Evolutionary conservation across 2,113 vertebrate species (phyloP), one percentile per base, ranked within the genome.

Genomic region (Taurulus bubalis): DNA sequence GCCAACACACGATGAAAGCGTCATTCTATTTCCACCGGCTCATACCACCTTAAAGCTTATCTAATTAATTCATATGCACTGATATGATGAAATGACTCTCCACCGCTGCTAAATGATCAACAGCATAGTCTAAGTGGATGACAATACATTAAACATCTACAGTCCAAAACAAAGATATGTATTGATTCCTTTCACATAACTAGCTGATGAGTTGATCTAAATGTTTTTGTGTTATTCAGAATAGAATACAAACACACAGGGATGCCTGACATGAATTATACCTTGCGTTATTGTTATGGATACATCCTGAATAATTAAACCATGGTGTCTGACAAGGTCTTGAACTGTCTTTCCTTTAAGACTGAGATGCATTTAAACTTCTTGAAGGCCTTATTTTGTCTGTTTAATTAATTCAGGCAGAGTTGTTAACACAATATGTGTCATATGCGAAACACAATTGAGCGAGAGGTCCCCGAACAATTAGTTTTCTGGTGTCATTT

Each of bases 401-500:
- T 38, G 15, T 58, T 51, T 1, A 70, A 47, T 75, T 42, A 47
- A 49, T 45, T 7, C 26, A 59, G 28, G 14, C 15, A 62, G 32
- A 71, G 49, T 9, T 71, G 65, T 22, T 36, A 45, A 68, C 71
- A 47, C 15, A 79, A 49, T 58, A 71, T 24, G 30, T 83, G 40
- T 74, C 72, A 77, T 40, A 70, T 82, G 51, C 67, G 80, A 76
- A 77, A 60, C n/a, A 66, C 28, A 74, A 1, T 26, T 60, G 34
- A 64, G 67, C 72, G 45, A 20, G 32, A 40, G 73, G 58, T 77
- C 79, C 68, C 68, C 47, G 34, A 85, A 60, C 79, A 74, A 73
- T 73, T 62, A 22, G 18, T 32, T 82, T 74, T 38, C 22, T 75
- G 49, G 20, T 75, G 42, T 65, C 16, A 64, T 64, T 75, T 77